These are phyloP conservation scores for Tadarida brasiliensis DNA, from an alignment of 2,797 vertebrate species.

Conservation along the genomic window DNA sequence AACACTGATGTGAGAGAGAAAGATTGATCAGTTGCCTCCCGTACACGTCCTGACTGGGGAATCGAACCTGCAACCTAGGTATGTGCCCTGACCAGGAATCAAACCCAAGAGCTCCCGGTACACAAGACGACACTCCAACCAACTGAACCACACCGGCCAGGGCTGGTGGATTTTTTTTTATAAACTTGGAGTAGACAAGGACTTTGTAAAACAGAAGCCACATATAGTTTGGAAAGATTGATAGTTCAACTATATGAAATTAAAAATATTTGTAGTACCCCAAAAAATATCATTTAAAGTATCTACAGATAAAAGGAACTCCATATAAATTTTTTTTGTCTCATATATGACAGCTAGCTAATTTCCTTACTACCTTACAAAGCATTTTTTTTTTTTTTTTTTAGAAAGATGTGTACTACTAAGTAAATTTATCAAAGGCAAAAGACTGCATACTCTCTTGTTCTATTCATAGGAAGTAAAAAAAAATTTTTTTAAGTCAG, in stretches of 20 bases:
- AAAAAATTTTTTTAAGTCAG: neutral
- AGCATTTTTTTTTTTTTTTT: neutral
- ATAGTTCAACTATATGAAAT: neutral
- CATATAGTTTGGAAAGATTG: neutral
- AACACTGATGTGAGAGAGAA: neutral
- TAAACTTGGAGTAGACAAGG: neutral
- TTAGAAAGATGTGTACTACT: neutral
- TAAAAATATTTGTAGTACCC: neutral
- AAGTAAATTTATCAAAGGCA: neutral
- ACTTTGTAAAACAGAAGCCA: slow-evolving; percentile 23
- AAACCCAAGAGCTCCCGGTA: neutral
- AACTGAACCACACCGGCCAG: neutral
- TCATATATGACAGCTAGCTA: neutral
- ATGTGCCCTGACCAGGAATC: neutral
- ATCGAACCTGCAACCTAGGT: neutral
- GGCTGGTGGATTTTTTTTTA: neutral
- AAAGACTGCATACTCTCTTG: neutral
- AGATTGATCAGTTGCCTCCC: neutral
- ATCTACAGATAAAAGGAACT: neutral
- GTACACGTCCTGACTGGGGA: neutral
- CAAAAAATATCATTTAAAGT: neutral
- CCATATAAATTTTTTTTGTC: neutral
- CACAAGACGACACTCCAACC: neutral
- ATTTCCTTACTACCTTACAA: neutral
- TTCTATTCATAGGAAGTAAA: neutral